Conservation (phyloP, 92 coral and sea anemone genomes). For the Diadumene lineata region DNA sequence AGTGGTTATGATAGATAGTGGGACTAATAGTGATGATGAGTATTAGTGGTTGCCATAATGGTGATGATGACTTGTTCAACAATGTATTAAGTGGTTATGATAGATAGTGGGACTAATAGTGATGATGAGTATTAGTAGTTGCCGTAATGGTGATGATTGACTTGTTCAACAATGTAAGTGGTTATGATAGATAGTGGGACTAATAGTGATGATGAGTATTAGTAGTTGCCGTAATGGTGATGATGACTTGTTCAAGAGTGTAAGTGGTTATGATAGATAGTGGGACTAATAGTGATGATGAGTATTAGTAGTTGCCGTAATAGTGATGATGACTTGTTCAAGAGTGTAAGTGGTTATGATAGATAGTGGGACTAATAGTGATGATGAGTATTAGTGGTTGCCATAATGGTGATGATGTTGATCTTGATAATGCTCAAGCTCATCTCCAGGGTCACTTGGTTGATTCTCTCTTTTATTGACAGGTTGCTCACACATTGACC, state of each 20-base stretch:
- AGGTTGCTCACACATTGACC: no score
- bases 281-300: not conserved
- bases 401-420: not conserved
- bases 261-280: not conserved
- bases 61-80: not conserved
- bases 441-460: no score
- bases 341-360: not conserved
- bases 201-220: not conserved
- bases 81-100: not conserved
- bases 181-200: not conserved
- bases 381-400: not conserved
- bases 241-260: no score
- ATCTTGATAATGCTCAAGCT: not conserved
- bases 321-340: not conserved
- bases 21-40: not conserved
- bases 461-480: no score
- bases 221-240: not conserved
- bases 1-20: conserved; percentile 5
- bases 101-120: not conserved
- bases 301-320: not conserved
- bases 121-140: not conserved
- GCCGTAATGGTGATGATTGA: no score
- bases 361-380: not conserved
- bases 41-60: not conserved
- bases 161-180: conserved; percentile 69